Evolutionary conservation across 2,888 invertebrate species (phyloP).

Genomic region (Drosophila mimica): DNA sequence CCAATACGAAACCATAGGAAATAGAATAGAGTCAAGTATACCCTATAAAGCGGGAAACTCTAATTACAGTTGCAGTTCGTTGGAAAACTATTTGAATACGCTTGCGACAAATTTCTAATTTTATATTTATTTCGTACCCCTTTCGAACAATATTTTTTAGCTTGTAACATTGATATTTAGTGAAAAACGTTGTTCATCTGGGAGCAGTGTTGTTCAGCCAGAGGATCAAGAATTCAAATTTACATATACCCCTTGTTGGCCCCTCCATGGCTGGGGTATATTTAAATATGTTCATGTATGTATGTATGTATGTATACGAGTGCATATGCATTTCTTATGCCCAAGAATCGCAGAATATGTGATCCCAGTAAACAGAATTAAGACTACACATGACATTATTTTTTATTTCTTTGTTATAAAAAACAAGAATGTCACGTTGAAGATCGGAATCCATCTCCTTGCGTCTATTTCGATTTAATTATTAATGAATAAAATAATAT

Average conservation of each 20-base stretch:
- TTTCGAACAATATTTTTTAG: not conserved
- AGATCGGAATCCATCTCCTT: not conserved
- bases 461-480: not conserved
- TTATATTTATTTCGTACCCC: too few species aligned
- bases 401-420: not conserved
- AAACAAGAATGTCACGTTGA: not conserved
- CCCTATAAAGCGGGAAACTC: slow-evolving; percentile 1
- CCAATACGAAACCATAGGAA: slow-evolving; percentile 8
- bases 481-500: not conserved
- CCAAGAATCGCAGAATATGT: not conserved
- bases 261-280: not conserved
- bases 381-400: not conserved
- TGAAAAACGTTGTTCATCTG: too few species aligned
- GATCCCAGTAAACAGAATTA: not conserved
- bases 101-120: too few species aligned
- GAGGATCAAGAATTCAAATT: not conserved
- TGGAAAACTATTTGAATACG: not conserved
- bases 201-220: too few species aligned
- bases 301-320: slow-evolving; percentile 1
- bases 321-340: not conserved
- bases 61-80: not conserved
- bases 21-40: slow-evolving; percentile 17
- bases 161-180: not conserved
- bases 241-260: not conserved
- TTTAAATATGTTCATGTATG: not conserved